phyloP scores from a whole-genome alignment of 2,113 vertebrate genomes.

The Pampusana beccarii region DNA sequence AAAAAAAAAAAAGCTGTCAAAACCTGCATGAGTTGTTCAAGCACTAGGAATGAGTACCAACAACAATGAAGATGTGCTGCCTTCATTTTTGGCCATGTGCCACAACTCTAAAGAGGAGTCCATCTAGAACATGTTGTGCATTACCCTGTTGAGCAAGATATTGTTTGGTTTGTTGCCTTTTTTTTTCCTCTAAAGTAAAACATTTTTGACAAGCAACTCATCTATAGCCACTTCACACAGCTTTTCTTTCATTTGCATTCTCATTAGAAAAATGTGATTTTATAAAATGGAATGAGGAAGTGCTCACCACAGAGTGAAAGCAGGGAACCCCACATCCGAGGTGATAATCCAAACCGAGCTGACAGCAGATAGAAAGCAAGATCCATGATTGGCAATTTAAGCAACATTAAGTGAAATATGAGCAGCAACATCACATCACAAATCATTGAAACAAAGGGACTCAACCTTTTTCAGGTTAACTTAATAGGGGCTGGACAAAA shows the following conservation, averaged over 20 bases:
- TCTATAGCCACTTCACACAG: slow-evolving; percentile 83
- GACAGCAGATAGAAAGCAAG: slow-evolving; percentile 74
- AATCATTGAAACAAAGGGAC: slow-evolving; percentile 71
- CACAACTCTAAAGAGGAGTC: slow-evolving; percentile 70
- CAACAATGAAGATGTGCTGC: slow-evolving; percentile 76
- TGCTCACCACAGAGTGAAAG: slow-evolving; percentile 53
- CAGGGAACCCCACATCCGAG: slow-evolving; percentile 63
- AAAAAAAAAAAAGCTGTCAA: slow-evolving; percentile 70
- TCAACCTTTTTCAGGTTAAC: slow-evolving; percentile 71
- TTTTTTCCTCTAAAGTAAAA: slow-evolving; percentile 66
- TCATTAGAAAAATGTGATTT: slow-evolving; percentile 88
- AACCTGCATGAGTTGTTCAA: slow-evolving; percentile 76
- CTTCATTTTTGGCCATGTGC: slow-evolving; percentile 79
- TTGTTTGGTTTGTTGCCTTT: not conserved
- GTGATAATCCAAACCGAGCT: slow-evolving; percentile 68
- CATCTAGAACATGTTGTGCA: slow-evolving; percentile 63
- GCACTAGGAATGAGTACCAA: slow-evolving; percentile 69
- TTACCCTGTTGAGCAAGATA: slow-evolving; percentile 33
- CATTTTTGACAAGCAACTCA: slow-evolving; percentile 83
- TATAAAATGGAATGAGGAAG: slow-evolving; percentile 75
- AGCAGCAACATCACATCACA: slow-evolving; percentile 76
- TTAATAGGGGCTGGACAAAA: slow-evolving; percentile 66
- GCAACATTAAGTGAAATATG: slow-evolving; percentile 74
- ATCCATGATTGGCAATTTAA: slow-evolving; percentile 77
- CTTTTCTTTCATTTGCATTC: slow-evolving; percentile 86